These are phyloP conservation scores for Heteropelma amictum DNA, from an alignment of 2,888 invertebrate species.

Conservation along the genomic window DNA sequence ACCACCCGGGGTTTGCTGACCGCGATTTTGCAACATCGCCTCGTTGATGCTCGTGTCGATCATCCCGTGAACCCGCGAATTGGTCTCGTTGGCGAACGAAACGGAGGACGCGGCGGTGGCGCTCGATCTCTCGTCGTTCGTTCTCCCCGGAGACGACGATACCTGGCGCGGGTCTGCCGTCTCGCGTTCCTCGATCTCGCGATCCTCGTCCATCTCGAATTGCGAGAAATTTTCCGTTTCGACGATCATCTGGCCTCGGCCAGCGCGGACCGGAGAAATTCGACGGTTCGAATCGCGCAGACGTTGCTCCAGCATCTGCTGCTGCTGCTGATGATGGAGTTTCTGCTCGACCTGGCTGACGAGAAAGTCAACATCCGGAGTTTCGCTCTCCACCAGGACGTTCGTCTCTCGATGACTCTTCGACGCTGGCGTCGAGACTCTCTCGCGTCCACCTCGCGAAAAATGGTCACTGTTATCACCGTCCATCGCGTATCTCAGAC, in stretches of 20 bases:
- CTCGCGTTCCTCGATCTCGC: neutral
- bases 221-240: neutral
- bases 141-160: slow-evolving; percentile 57
- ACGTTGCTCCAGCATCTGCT: no score
- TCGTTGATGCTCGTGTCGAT: slow-evolving; percentile 61
- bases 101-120: slow-evolving; percentile 65
- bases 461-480: no score
- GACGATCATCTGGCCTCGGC: no score
- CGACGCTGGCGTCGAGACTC: no score
- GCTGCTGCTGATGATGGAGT: neutral
- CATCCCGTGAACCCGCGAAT: slow-evolving; percentile 66
- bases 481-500: no score
- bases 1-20: neutral
- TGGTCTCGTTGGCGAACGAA: slow-evolving; percentile 67
- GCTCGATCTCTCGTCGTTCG: slow-evolving; percentile 38
- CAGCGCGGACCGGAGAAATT: neutral
- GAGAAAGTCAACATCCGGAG: neutral
- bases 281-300: no score
- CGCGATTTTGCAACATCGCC: no score
- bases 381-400: neutral
- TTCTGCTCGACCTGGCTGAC: neutral
- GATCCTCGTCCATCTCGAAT: neutral
- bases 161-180: neutral
- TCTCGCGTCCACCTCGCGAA: no score
- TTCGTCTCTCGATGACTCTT: neutral